Percentiles rank a stretch among this genome's conserved stretches.
Conservation (phyloP, 2,888 invertebrate species). For the Hyalella azteca region DNA sequence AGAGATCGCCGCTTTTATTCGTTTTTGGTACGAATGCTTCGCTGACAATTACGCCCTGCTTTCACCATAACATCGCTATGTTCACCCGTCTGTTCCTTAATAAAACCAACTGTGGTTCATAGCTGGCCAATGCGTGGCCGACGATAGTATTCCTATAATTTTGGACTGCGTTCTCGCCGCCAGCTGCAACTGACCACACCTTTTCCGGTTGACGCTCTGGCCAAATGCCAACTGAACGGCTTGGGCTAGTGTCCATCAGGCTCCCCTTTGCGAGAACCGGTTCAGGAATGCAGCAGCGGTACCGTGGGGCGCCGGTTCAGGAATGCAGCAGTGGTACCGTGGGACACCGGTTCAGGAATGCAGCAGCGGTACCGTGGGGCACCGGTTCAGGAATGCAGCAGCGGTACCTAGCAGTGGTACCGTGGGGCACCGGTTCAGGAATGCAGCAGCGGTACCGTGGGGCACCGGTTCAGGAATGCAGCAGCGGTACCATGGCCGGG, state of each 20-base stretch:
- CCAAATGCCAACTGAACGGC: conserved; percentile 24
- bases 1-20: too few relatives aligned
- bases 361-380: background rate
- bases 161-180: too few relatives aligned
- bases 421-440: background rate
- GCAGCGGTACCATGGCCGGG: too few relatives aligned
- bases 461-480: background rate
- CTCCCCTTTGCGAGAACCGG: background rate
- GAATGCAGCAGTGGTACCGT: background rate
- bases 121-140: too few relatives aligned
- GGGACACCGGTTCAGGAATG: background rate
- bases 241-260: background rate
- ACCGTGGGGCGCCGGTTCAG: background rate
- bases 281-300: background rate
- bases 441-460: background rate
- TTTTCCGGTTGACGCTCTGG: conserved; percentile 2
- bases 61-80: too few relatives aligned
- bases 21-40: too few relatives aligned
- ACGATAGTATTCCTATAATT: too few relatives aligned
- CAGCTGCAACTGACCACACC: too few relatives aligned
- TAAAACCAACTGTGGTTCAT: too few relatives aligned
- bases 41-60: too few relatives aligned
- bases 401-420: background rate
- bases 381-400: background rate
- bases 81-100: too few relatives aligned